Evolutionary conservation across 64 coral and sea anemone species (phyloP), one percentile per base, ranked within the genome.

Genomic region (Stichodactyla helianthus): DNA sequence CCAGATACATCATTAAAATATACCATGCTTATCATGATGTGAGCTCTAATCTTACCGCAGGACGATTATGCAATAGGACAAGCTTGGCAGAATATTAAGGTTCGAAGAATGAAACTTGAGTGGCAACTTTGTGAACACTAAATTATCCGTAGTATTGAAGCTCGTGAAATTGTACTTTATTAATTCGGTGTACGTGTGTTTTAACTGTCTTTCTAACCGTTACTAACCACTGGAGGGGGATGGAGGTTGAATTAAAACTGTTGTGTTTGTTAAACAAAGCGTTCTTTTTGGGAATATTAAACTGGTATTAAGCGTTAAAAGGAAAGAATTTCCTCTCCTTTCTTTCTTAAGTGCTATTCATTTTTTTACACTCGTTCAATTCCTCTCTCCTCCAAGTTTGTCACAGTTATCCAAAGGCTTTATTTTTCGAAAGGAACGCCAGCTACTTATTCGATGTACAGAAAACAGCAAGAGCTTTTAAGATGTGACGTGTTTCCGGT

Each of bases 21-120:
- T n/a, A 31, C 25, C 8, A 10, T 74, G 68, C 68, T 74, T 74
- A 74, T 31, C 35, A 44, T 44, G 35, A 31, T 74, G 11, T 74
- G n/a, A 74, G 68, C 68, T 74, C 68, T 74, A 74, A 74, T 74
- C 68, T 74, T 74, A 74, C 23, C 68, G 12, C 25, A 74, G 68
- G 68, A 31, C 68, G 25, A 74, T 74, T 11, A 31, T 74, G 8
- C 68, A 74, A 74, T 74, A 74, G 68, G 68, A 74, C 68, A 74
- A 74, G 68, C 68, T 74, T 74, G 68, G 68, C 25, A 31, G 26
- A 74, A 31, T 74, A n/a, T 27, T 27, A 74, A 74, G 68, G 68
- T 74, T 74, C 68, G 68, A n/a, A 74, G 25, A n/a, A 27, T 74
- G 6, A 74, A 20, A 4, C 35, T 44, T 44, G 35, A 44, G 35